Base-by-base conservation (phyloP, 2,888 invertebrate genomes). In the Calameuta idolon region DNA sequence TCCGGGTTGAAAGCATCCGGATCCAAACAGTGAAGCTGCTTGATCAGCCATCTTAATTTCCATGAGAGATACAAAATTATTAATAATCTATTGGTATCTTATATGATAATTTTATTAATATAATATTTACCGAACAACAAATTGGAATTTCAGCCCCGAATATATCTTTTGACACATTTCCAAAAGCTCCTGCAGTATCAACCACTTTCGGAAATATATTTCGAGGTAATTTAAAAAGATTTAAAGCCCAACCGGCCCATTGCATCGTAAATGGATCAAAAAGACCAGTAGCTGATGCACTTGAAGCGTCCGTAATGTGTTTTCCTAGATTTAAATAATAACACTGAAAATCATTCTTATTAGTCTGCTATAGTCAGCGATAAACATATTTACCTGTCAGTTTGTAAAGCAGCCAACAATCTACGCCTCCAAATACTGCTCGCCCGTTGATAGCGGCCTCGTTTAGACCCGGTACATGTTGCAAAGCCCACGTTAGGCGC, bases 361-460 rank as follows among this genome's bases (percentile, higher is more conserved):
- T 40, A 33, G 35, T 40, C 69, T 11, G 30, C 33, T 35, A 69
- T 85, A 85, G 23, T 87, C n/a, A n/a, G 31, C 34, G 5, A 74
- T 34, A 11, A 71, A 71, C 33, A 37, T 33, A 15, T 35, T 87
- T 91, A 81, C 92, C 92, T 2, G 94, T 96, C 76, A 98, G 92
- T 92, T 96, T 97, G 92, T 97, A 96, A 77, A 98, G 90, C 75
- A 99, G 93, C 98, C 98, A 99, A 0, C 98, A 97, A 89, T 99
- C 99, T 77, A 99, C 92, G 1, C 98, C 96, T 11, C 98, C 97
- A 91, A 97, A 96, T 91, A 96, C 93, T 0, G 96, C 96, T 83
- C 95, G 93, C 69, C 95, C 94, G 75, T 92, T 92, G 81, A 92
- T 90, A 9, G 95, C 92, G 1, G 96, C 96, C 82, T 93, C 92